These are phyloP conservation scores for Chaetura pelagica DNA, from an alignment of 2,113 vertebrate genomes.

Conservation along the genomic window DNA sequence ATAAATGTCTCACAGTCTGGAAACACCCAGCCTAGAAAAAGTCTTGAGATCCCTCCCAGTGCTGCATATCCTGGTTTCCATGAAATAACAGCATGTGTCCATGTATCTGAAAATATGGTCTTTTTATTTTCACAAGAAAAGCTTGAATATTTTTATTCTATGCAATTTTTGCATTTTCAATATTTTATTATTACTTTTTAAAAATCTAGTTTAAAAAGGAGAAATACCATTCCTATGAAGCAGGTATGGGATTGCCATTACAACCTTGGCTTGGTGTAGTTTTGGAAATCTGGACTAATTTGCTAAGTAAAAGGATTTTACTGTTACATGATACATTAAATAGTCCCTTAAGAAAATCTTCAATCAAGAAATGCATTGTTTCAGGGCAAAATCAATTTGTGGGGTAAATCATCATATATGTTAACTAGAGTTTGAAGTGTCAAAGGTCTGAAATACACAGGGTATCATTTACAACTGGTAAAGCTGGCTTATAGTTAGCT, in stretches of 20 bases:
- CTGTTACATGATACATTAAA: background rate
- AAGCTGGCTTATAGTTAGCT: background rate
- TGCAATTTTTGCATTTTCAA: background rate
- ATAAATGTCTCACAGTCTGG: background rate
- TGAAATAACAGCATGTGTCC: background rate
- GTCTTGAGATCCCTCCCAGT: background rate
- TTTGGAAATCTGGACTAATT: background rate
- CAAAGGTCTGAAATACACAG: background rate
- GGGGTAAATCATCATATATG: background rate
- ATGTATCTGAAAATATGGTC: background rate
- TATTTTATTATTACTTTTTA: background rate
- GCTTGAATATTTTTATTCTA: background rate
- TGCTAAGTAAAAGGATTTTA: background rate
- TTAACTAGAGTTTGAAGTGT: conserved; percentile 10
- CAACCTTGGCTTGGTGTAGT: background rate
- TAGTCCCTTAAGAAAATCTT: background rate
- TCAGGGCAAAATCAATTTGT: background rate
- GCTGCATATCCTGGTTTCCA: background rate
- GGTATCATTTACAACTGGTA: background rate
- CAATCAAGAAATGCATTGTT: conserved; percentile 29
- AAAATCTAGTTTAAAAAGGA: background rate
- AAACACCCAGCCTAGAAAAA: background rate
- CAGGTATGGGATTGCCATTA: background rate
- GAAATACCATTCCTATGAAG: background rate
- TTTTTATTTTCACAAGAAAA: background rate